These are phyloP conservation scores for Rhingia campestris DNA, from an alignment of 2,888 invertebrate species.

Conservation along the genomic window DNA sequence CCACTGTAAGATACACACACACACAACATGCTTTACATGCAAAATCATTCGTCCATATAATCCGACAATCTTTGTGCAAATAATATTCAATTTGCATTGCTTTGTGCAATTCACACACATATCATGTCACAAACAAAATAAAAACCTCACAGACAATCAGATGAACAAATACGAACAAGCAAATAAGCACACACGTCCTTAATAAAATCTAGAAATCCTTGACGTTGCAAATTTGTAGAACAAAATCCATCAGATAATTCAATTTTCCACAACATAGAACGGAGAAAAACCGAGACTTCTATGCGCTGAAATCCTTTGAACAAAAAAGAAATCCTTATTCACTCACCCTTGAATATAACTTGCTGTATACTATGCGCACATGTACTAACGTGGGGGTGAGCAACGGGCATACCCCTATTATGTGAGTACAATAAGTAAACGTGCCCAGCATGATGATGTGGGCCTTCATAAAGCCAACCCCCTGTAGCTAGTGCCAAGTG, in stretches of 20 bases:
- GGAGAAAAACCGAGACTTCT: slow-evolving; percentile 47
- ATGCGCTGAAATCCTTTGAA: slow-evolving; percentile 66
- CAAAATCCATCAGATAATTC: slow-evolving; percentile 73
- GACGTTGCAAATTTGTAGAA: slow-evolving; percentile 71
- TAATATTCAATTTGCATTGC: slow-evolving; percentile 70
- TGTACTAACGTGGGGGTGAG: slow-evolving; percentile 7
- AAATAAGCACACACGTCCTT: slow-evolving; percentile 73
- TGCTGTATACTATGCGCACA: slow-evolving; percentile 28
- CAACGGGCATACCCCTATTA: slow-evolving; percentile 38
- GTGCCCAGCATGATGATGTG: slow-evolving; percentile 80
- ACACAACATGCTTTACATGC: not conserved
- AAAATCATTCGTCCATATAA: slow-evolving; percentile 8
- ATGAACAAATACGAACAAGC: slow-evolving; percentile 71
- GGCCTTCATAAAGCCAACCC: slow-evolving; percentile 62
- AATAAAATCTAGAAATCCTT: slow-evolving; percentile 70
- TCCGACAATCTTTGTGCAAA: slow-evolving; percentile 44
- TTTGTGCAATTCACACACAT: slow-evolving; percentile 67
- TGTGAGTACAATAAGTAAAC: slow-evolving; percentile 80
- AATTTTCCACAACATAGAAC: slow-evolving; percentile 67
- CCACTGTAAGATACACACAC: not conserved
- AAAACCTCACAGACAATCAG: slow-evolving; percentile 65
- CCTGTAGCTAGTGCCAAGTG: slow-evolving; percentile 75
- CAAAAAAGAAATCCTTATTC: slow-evolving; percentile 40
- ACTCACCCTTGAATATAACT: slow-evolving; percentile 35
- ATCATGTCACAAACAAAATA: slow-evolving; percentile 44